Evolutionary conservation across 2,888 invertebrate species (phyloP).

Genomic region (Leucoma salicis): DNA sequence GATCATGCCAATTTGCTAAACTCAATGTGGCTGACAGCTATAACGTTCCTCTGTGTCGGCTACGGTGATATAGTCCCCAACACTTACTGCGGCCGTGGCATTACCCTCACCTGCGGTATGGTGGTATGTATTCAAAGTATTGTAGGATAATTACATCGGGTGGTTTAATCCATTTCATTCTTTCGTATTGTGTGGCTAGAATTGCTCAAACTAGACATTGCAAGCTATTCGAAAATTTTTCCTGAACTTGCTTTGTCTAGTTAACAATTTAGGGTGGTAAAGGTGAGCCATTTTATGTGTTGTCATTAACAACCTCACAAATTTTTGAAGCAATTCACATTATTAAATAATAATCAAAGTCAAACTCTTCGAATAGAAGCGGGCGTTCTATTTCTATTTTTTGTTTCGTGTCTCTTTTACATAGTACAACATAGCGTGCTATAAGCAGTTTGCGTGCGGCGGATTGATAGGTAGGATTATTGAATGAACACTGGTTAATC

Average conservation of each 20-base stretch:
- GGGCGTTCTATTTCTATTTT: conserved; percentile 40
- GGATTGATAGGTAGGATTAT: conserved; percentile 43
- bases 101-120: conserved; percentile 99
- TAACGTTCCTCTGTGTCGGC: conserved; percentile 99
- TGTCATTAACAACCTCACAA: conserved; percentile 41
- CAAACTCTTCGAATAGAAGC: conserved; percentile 69
- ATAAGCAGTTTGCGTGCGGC: conserved; percentile 38
- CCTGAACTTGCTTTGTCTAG: conserved; percentile 62
- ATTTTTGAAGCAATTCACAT: conserved; percentile 56
- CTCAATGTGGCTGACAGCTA: conserved; percentile 99
- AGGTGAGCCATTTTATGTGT: conserved; percentile 82
- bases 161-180: conserved; percentile 44
- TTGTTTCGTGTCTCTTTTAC: conserved; percentile 50
- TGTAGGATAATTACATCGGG: conserved; percentile 61
- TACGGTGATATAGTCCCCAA: conserved; percentile 99
- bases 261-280: conserved; percentile 60
- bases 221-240: conserved; percentile 42
- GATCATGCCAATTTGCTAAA: conserved; percentile 99
- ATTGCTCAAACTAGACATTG: conserved; percentile 47
- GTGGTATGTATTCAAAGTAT: conserved; percentile 91
- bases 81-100: conserved; percentile 99
- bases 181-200: conserved; percentile 39
- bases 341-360: conserved; percentile 64
- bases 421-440: conserved; percentile 30
- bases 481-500: conserved; percentile 38